Evolutionary conservation across 35 echinoderm and acorn worm species (phyloP).

Genomic region (Lytechinus pictus): DNA sequence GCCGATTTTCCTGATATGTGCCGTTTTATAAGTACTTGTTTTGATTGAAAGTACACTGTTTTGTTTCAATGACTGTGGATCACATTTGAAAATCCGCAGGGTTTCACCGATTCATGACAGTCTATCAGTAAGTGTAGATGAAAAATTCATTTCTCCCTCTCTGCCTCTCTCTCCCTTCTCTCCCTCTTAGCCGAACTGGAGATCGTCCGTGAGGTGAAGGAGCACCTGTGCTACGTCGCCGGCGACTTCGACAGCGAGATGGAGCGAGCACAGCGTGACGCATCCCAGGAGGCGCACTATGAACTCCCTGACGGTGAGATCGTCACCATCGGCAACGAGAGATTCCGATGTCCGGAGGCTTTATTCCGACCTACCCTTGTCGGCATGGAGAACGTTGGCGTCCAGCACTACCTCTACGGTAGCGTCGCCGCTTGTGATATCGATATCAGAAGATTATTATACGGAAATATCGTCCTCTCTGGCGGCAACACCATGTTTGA

Average conservation of each 20-base stretch:
- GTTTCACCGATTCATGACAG: no score
- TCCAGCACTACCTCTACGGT: conserved; percentile 51
- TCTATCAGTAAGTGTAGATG: no score
- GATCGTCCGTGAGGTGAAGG: conserved; percentile 54
- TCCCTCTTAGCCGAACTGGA: conserved; percentile 53
- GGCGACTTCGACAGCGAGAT: conserved; percentile 53
- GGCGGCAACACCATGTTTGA: conserved; percentile 39
- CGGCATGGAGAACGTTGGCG: conserved; percentile 46
- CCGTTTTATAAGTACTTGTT: no score
- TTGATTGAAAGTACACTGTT: no score
- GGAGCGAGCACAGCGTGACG: background rate
- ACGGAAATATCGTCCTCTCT: conserved; percentile 33
- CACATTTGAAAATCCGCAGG: no score
- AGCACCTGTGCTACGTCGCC: conserved; percentile 60
- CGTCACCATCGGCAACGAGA: conserved; percentile 56
- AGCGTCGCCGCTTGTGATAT: conserved; percentile 34
- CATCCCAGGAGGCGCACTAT: background rate
- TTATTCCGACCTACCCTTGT: conserved; percentile 52
- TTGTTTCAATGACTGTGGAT: no score
- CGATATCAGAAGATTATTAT: background rate
- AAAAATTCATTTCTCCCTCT: no score
- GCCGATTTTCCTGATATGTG: no score
- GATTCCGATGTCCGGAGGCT: conserved; percentile 60
- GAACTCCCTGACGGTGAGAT: conserved; percentile 35
- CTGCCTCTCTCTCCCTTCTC: background rate